Evolutionary conservation across 2,888 invertebrate species (phyloP), one percentile per base, ranked within the genome.

Genomic region (Oxyteleia sp.): DNA sequence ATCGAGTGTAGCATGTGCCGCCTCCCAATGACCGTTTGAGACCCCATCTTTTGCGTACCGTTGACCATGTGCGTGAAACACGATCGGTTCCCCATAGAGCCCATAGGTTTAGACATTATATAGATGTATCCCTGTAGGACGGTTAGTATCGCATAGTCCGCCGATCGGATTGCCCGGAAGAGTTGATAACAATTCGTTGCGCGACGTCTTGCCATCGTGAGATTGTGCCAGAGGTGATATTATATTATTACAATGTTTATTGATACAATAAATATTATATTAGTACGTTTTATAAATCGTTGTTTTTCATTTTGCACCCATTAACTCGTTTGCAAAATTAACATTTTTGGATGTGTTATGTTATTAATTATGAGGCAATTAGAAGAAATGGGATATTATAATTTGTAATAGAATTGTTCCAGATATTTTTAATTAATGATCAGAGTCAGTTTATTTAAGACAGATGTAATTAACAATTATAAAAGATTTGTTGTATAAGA

Each of bases 221-320:
- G 93, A 93, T 93, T 93, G 92, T 93, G 93, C 92, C 93, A 93
- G 93, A 93, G 92, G 93, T 93, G 93, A 93, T 93, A 93, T 93
- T 93, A 93, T 93, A 92, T 91, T 92, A 92, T 92, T 93, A 92
- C 89, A 89, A 93, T 93, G 92, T 93, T 93, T 91, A 93, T 93
- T 92, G 88, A 91, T 91, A 92, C 92, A 93, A 93, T 93, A 93
- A 93, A 93, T 93, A 93, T 92, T 93, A 93, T 93, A 93, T 93
- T 92, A 93, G 93, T 93, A 93, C 93, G 93, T 93, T 93, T 93
- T 93, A 93, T 93, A 93, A 92, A 91, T 88, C 80, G 79, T 43
- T 71, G 86, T 81, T 66, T 64, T 80, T 85, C 79, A 74, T n/a
- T n/a, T 83, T 75, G 23, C 51, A 38, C 13, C 38, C 32, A n/a